phyloP scores from a whole-genome alignment of 2,113 vertebrate genomes.

The Thymallus thymallus region DNA sequence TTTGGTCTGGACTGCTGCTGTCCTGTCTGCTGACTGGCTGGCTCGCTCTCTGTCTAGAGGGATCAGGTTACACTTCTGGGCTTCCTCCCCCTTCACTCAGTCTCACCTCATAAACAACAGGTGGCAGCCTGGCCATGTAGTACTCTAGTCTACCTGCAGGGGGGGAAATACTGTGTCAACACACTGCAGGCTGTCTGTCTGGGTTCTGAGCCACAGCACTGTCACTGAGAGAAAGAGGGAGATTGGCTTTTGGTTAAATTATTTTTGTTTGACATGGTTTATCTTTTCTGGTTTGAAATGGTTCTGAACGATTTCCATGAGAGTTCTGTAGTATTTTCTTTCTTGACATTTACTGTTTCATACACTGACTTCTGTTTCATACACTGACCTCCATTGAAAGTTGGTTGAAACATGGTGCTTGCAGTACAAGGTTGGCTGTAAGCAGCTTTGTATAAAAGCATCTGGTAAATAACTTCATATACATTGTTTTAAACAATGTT shows the following conservation, averaged over 20 bases:
- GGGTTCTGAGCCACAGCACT: too few relatives aligned
- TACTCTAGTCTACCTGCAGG: conserved; percentile 51
- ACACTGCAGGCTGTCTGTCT: conserved; percentile 4
- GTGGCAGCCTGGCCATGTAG: conserved; percentile 11
- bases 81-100: conserved; percentile 13
- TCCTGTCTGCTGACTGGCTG: conserved; percentile 32
- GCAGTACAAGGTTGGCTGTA: too few relatives aligned
- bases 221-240: background rate
- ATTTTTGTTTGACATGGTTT: background rate
- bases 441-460: too few relatives aligned
- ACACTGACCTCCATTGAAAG: too few relatives aligned
- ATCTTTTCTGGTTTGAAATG: too few relatives aligned
- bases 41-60: conserved; percentile 47
- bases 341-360: too few relatives aligned
- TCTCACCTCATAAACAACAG: background rate
- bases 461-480: too few relatives aligned
- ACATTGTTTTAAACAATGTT: background rate
- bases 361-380: too few relatives aligned
- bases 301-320: background rate
- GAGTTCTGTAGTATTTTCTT: background rate
- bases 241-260: background rate
- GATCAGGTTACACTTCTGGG: conserved; percentile 56
- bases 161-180: conserved; percentile 18
- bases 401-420: too few relatives aligned
- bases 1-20: conserved; percentile 59